Conservation (phyloP, 2,113 vertebrate species). For the Neomonachus schauinslandi region DNA sequence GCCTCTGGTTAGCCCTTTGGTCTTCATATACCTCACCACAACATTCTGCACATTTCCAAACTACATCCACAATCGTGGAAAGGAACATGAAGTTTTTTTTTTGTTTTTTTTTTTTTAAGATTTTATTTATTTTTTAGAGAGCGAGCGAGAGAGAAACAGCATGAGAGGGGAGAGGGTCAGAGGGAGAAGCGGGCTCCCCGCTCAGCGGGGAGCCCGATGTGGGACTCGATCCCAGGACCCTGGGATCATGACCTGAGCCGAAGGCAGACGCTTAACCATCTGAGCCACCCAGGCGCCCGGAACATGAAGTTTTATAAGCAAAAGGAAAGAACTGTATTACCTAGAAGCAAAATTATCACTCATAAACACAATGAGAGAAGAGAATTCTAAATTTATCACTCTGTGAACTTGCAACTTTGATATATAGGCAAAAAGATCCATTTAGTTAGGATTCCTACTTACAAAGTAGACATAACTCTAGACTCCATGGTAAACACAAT, state of each 20-base stretch:
- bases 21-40: not conserved
- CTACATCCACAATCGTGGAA: conserved; percentile 44
- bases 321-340: conserved; percentile 30
- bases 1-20: not conserved
- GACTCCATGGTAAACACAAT: conserved; percentile 39
- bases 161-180: too few relatives aligned
- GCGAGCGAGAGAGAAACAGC: too few relatives aligned
- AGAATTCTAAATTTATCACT: conserved; percentile 27
- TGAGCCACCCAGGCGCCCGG: too few relatives aligned
- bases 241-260: too few relatives aligned
- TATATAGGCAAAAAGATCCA: not conserved
- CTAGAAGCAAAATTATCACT: conserved; percentile 30
- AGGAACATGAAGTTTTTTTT: conserved; percentile 52
- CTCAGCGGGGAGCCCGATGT: too few relatives aligned
- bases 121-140: too few relatives aligned
- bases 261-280: too few relatives aligned
- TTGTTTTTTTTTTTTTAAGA: too few relatives aligned
- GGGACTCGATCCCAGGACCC: too few relatives aligned
- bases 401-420: conserved; percentile 44
- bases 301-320: conserved; percentile 49
- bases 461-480: conserved; percentile 31
- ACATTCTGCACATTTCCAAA: not conserved
- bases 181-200: too few relatives aligned
- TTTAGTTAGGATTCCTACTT: conserved; percentile 55
- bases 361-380: conserved; percentile 25